Evolutionary conservation across 37 sponge, comb jelly and placozoan genomes (phyloP).

Genomic region (Agelas oroides): DNA sequence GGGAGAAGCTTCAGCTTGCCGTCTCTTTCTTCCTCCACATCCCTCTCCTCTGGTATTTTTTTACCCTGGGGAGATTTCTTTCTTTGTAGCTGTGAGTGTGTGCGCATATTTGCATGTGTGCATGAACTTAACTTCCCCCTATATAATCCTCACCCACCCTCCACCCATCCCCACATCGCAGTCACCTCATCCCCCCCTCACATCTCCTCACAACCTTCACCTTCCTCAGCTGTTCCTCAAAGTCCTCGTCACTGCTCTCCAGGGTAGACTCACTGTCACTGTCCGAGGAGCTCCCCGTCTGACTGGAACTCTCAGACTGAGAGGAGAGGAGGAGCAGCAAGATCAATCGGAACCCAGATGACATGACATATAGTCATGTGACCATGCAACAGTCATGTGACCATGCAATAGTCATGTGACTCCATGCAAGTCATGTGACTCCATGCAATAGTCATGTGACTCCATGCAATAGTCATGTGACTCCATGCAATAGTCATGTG

Average conservation of each 20-base stretch:
- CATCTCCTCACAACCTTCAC: neutral
- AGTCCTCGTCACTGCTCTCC: constrained; percentile 33
- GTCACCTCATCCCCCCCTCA: neutral
- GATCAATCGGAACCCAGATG: no score
- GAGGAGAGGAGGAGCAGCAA: constrained; percentile 3
- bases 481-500: no score
- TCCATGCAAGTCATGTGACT: no score
- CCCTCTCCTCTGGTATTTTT: neutral
- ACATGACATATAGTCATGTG: no score
- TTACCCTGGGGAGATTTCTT: neutral
- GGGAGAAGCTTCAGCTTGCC: neutral
- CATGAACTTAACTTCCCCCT: no score
- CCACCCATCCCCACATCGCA: neutral
- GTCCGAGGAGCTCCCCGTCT: neutral
- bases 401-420: no score
- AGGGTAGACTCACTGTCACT: constrained; percentile 1
- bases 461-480: no score
- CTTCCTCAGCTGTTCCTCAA: constrained; percentile 18
- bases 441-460: no score
- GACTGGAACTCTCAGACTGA: constrained; percentile 60
- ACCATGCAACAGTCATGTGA: no score
- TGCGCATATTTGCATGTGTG: constrained; percentile 15
- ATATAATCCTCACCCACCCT: neutral
- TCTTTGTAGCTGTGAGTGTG: constrained; percentile 10
- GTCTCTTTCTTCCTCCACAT: neutral